A percentile compares a stretch with the other conserved stretches of the same genome.
Evolutionary conservation across 2,113 vertebrate species (phyloP).

Genomic region (Cyrtonyx montezumae): DNA sequence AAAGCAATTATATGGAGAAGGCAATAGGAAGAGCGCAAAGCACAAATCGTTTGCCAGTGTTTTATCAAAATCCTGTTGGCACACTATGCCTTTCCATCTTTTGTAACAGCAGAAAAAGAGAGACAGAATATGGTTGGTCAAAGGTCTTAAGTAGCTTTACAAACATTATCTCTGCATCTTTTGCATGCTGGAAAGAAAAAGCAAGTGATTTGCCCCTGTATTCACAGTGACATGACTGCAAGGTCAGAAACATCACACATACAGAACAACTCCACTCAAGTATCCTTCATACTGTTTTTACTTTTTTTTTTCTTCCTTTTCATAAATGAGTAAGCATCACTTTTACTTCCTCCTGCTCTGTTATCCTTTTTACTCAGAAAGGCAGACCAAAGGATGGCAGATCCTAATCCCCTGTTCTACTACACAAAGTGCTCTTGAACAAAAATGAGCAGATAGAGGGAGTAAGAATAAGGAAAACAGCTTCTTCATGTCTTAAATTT

Average conservation of each 20-base stretch:
- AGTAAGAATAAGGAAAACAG: background rate
- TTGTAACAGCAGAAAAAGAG: background rate
- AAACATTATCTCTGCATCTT: background rate
- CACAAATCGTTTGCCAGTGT: background rate
- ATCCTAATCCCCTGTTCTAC: background rate
- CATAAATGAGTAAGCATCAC: background rate
- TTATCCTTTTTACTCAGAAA: background rate
- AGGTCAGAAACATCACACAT: background rate
- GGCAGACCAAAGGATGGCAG: background rate
- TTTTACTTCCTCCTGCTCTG: background rate
- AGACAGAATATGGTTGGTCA: background rate
- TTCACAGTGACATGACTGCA: background rate
- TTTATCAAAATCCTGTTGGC: background rate
- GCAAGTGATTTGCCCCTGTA: background rate
- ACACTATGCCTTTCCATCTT: background rate
- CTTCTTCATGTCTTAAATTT: background rate
- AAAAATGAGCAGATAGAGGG: background rate
- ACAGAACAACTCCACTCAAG: background rate
- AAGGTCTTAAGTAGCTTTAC: background rate
- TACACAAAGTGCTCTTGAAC: background rate
- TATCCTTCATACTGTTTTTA: background rate
- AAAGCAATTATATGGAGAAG: slow-evolving; percentile 15
- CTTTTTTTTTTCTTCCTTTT: background rate
- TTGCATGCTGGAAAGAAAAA: background rate
- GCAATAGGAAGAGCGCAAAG: background rate